phyloP scores from a whole-genome alignment of 2,888 invertebrate genomes.

The Hemithea aestivaria region DNA sequence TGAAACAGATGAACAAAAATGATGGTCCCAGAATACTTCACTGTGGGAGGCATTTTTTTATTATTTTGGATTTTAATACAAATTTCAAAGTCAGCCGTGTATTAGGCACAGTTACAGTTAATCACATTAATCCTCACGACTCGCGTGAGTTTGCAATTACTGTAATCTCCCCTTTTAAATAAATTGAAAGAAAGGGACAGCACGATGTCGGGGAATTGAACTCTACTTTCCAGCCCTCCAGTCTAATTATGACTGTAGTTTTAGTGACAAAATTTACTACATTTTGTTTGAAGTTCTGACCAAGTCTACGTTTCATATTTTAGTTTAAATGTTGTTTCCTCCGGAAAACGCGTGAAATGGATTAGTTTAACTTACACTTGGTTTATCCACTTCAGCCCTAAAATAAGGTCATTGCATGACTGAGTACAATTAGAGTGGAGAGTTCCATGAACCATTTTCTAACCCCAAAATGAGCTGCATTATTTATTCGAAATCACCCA shows the following conservation, averaged over 20 bases:
- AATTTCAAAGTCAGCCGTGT: too few relatives aligned
- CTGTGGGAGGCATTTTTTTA: too few relatives aligned
- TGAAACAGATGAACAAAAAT: too few relatives aligned
- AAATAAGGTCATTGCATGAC: conserved; percentile 8
- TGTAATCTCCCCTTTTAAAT: conserved; percentile 36
- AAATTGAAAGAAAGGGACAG: conserved; percentile 36
- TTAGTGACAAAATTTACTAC: conserved; percentile 11
- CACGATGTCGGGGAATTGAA: conserved; percentile 20
- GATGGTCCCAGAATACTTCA: too few relatives aligned
- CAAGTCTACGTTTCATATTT: conserved; percentile 1
- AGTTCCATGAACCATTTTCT: conserved; percentile 9
- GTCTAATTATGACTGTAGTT: conserved; percentile 4
- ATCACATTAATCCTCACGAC: conserved; percentile 29
- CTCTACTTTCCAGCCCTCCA: not conserved
- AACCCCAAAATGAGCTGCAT: conserved; percentile 6
- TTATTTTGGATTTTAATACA: too few relatives aligned
- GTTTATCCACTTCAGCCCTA: conserved; percentile 4
- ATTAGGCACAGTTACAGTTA: conserved; percentile 14
- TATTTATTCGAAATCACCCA: conserved; percentile 4
- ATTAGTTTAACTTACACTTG: conserved; percentile 2
- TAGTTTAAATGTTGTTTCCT: conserved; percentile 8
- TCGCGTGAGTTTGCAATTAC: conserved; percentile 26
- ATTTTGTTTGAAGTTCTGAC: conserved; percentile 10
- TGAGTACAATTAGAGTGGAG: conserved; percentile 5
- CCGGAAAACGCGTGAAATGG: conserved; percentile 7